Evolutionary conservation across 2,888 invertebrate species (phyloP).

Genomic region (Ormyrus nitidulus): DNA sequence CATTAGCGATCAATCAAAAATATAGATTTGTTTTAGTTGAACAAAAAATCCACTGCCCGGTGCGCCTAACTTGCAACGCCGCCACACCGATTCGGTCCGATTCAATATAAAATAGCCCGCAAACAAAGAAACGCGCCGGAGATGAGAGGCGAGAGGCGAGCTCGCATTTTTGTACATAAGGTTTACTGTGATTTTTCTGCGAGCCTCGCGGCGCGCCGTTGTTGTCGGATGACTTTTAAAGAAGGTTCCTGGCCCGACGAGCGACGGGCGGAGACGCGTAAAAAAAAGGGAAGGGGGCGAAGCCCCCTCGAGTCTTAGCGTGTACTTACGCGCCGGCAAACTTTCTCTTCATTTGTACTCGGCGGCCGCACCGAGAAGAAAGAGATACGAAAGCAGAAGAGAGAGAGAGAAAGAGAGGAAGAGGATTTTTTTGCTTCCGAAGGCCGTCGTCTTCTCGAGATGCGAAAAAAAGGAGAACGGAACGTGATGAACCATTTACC

Average conservation of each 20-base stretch:
- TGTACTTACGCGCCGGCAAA: constrained; percentile 21
- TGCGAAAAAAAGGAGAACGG: background rate
- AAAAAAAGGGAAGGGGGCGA: background rate
- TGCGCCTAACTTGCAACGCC: constrained; percentile 23
- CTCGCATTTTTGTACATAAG: constrained; percentile 61
- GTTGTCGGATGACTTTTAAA: constrained; percentile 54
- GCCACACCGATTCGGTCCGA: constrained; percentile 5
- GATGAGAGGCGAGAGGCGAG: constrained; percentile 18
- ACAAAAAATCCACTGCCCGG: constrained; percentile 32
- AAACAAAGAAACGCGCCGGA: background rate
- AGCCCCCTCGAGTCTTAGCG: constrained; percentile 1
- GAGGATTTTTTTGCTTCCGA: constrained; percentile 13
- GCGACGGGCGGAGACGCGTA: constrained; percentile 2
- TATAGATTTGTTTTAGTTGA: constrained; percentile 30
- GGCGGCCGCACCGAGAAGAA: background rate
- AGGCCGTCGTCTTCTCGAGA: background rate
- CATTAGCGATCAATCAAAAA: constrained; percentile 35
- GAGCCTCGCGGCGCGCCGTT: constrained; percentile 56
- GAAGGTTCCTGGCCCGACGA: constrained; percentile 59
- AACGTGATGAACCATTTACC: constrained; percentile 37
- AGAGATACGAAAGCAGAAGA: background rate
- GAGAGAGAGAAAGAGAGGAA: background rate
- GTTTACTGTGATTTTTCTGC: constrained; percentile 64
- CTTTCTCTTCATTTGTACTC: constrained; percentile 39
- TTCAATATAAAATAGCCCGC: constrained; percentile 1